These are phyloP conservation scores for Pygoscelis adeliae DNA, from an alignment of 2,113 vertebrate genomes.

Conservation along the genomic window DNA sequence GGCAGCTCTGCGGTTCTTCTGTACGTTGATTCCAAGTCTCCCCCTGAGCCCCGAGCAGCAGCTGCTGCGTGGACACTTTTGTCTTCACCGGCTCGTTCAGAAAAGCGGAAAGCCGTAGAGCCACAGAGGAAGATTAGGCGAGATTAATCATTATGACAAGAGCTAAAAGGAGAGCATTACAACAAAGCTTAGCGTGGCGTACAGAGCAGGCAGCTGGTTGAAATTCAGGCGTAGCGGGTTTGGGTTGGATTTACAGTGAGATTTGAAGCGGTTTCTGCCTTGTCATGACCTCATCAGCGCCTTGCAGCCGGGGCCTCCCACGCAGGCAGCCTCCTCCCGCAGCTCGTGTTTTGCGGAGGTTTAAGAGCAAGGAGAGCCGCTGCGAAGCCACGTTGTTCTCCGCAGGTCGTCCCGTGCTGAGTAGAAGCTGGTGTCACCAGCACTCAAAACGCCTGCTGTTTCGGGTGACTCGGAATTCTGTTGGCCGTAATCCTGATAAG, in stretches of 20 bases:
- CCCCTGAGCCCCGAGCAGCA: not conserved
- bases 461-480: not conserved
- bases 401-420: accelerated
- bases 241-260: not conserved
- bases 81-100: accelerated
- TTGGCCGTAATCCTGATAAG: not conserved
- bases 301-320: not conserved
- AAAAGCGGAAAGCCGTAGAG: not conserved
- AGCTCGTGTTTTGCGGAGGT: not conserved
- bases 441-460: not conserved
- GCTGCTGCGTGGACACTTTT: not conserved
- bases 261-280: not conserved
- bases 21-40: not conserved
- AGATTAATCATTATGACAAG: not conserved
- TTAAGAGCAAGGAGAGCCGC: not conserved
- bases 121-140: not conserved
- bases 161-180: not conserved
- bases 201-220: not conserved
- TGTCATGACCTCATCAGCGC: not conserved
- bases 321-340: not conserved
- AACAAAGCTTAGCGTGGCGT: not conserved
- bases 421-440: not conserved
- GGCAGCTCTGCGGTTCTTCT: not conserved
- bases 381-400: not conserved
- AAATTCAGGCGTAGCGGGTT: not conserved